Percentiles rank a stretch among this genome's conserved stretches.
These are phyloP conservation scores for Pammene fasciana DNA, from an alignment of 2,888 invertebrate species.

Conservation along the genomic window DNA sequence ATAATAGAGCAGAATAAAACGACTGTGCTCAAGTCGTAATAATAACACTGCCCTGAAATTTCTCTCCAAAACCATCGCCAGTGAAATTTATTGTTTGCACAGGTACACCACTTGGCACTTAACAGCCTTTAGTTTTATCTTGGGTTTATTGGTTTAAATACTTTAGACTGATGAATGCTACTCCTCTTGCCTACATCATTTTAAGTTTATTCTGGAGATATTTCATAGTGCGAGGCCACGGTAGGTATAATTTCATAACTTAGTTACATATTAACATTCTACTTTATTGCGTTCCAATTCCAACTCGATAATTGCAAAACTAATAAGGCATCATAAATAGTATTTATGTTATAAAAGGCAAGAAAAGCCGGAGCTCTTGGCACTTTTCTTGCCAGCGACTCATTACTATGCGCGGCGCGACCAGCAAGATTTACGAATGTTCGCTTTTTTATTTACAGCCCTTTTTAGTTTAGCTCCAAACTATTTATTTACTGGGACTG, in stretches of 20 bases:
- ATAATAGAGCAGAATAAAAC: constrained; percentile 2
- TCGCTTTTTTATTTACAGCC: constrained; percentile 28
- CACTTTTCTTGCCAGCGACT: too few species aligned
- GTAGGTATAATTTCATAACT: too few species aligned
- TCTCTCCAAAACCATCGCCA: constrained; percentile 11
- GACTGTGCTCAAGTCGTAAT: not conserved
- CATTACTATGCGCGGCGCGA: constrained; percentile 28
- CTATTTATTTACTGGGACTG: constrained; percentile 2
- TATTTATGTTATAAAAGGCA: constrained; percentile 16
- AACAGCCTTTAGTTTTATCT: constrained; percentile 15
- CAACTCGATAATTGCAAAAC: not conserved
- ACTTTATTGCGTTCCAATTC: too few species aligned
- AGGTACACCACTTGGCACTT: constrained; percentile 17
- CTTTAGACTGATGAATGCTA: too few species aligned
- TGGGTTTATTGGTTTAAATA: not conserved
- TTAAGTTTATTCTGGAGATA: too few species aligned
- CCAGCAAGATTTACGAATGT: constrained; percentile 29
- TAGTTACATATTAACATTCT: too few species aligned
- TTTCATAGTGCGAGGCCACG: too few species aligned
- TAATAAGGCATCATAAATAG: constrained; percentile 9
- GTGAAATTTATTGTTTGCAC: constrained; percentile 8
- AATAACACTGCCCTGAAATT: constrained; percentile 28
- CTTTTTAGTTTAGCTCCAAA: constrained; percentile 11
- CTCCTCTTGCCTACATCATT: too few species aligned
- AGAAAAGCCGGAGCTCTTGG: not conserved